phyloP scores from a whole-genome alignment of 2,888 invertebrate species.

The Aleiodes leptofemur region DNA sequence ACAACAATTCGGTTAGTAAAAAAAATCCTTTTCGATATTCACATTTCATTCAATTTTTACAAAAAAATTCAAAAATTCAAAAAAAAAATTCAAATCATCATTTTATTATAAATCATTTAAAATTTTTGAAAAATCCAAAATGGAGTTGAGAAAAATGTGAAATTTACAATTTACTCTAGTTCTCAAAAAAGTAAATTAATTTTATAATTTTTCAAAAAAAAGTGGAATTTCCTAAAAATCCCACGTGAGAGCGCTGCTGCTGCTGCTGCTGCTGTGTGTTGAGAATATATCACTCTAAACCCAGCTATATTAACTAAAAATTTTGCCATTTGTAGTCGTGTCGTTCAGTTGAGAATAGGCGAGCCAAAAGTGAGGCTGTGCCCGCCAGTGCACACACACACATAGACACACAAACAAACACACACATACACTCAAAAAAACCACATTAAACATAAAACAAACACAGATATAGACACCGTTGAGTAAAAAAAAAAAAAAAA shows the following conservation, averaged over 20 bases:
- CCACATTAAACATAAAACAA: neutral
- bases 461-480: neutral
- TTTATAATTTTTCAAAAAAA: neutral
- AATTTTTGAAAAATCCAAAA: too few relatives aligned
- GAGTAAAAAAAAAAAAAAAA: neutral
- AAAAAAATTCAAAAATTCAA: too few relatives aligned
- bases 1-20: too few relatives aligned
- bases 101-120: too few relatives aligned
- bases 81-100: too few relatives aligned
- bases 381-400: constrained; percentile 10
- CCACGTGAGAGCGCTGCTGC: constrained; percentile 27
- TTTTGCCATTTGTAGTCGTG: constrained; percentile 29
- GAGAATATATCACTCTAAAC: neutral
- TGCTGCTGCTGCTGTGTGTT: too few relatives aligned
- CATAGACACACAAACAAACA: neutral
- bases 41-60: too few relatives aligned
- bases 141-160: too few relatives aligned
- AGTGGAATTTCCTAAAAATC: neutral
- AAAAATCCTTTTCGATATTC: too few relatives aligned
- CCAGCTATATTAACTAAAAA: constrained; percentile 14
- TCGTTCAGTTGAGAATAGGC: constrained; percentile 28
- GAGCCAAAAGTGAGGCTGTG: constrained; percentile 33
- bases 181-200: neutral
- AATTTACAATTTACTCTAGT: too few relatives aligned
- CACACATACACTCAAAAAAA: neutral